Evolutionary conservation across 2,888 invertebrate species (phyloP).

Genomic region (Tachina fera): DNA sequence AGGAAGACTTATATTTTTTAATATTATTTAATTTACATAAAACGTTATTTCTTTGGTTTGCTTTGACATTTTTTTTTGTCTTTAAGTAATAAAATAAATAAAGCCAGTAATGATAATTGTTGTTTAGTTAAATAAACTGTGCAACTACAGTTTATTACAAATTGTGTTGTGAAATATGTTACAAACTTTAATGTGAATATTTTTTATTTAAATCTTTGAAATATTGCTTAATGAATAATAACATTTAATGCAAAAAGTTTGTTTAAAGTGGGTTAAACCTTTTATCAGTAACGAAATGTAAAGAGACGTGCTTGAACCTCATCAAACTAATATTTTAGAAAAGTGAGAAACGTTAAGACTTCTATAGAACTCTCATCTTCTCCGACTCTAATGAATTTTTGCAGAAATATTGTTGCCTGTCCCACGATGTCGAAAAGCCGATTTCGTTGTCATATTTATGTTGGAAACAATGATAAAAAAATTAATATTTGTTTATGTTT

Average conservation of each 20-base stretch:
- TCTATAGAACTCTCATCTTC: too few species aligned
- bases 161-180: neutral
- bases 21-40: constrained; percentile 70
- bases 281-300: too few species aligned
- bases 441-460: too few species aligned
- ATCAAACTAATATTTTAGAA: too few species aligned
- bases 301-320: too few species aligned
- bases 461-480: too few species aligned
- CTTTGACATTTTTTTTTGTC: constrained; percentile 34
- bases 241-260: neutral
- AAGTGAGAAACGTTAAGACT: too few species aligned
- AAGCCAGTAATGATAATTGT: constrained; percentile 48
- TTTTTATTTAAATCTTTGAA: neutral
- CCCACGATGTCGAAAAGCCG: too few species aligned
- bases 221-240: neutral
- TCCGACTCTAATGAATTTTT: too few species aligned
- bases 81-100: constrained; percentile 31
- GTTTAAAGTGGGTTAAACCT: too few species aligned
- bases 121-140: constrained; percentile 27
- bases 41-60: constrained; percentile 62
- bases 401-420: too few species aligned
- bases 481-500: too few species aligned
- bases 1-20: constrained; percentile 22
- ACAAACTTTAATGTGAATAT: neutral
- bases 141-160: constrained; percentile 17